Percentiles rank a stretch among this genome's conserved stretches.
Evolutionary conservation across 1,140 invertebrate genomes (phyloP).

Genomic region (Philaenus spumarius): DNA sequence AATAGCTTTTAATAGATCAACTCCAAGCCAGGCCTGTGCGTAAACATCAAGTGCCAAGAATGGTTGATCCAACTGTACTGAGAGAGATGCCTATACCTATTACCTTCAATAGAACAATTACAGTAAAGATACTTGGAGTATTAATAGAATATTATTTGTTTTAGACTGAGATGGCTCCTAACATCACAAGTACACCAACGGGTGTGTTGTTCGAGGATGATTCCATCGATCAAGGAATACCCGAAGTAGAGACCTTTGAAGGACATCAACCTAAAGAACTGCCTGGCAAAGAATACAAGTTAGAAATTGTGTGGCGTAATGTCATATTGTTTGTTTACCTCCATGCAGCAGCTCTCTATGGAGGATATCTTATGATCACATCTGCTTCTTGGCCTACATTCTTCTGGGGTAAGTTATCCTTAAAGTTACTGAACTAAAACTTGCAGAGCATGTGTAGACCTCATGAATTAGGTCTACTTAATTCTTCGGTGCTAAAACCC

Average conservation of each 20-base stretch:
- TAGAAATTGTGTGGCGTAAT: conserved; percentile 87
- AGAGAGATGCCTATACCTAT: no score
- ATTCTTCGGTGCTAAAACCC: no score
- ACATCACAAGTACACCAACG: conserved; percentile 48
- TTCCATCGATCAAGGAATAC: conserved; percentile 10
- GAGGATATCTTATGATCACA: conserved; percentile 70
- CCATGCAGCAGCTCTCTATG: conserved; percentile 82
- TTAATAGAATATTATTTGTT: no score
- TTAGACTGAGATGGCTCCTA: conserved; percentile 48
- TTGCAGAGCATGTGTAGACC: no score
- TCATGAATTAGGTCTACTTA: no score
- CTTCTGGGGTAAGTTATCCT: conserved; percentile 69
- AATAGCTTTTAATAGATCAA: no score
- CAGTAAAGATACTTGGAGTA: no score
- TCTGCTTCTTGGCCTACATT: conserved; percentile 70
- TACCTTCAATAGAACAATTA: no score
- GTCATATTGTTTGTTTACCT: conserved; percentile 76
- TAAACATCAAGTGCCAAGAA: no score
- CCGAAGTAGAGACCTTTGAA: conserved; percentile 16
- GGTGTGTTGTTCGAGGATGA: conserved; percentile 60
- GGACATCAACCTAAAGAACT: conserved; percentile 9
- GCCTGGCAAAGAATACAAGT: conserved; percentile 27
- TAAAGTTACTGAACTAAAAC: no score
- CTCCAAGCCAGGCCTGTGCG: no score
- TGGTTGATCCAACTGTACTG: no score